Evolutionary conservation across 2,797 vertebrate genomes (phyloP).

Genomic region (Pseudochirops cupreus): DNA sequence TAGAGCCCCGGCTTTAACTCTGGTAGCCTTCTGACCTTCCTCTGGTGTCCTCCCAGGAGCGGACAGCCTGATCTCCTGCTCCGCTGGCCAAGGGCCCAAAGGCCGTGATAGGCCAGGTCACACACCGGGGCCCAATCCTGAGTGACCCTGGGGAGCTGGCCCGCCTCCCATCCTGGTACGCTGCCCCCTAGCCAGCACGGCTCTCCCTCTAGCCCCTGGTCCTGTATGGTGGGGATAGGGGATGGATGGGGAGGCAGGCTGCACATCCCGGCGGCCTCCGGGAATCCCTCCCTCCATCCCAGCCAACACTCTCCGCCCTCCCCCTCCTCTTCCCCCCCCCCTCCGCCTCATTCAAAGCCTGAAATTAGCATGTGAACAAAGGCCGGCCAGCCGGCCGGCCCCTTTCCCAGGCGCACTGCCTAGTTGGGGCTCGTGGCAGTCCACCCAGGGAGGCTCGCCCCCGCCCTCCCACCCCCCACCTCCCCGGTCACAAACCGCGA

Average conservation of each 20-base stretch:
- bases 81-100: not conserved
- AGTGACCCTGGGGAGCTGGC: slow-evolving; percentile 6
- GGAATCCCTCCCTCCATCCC: no score
- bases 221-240: no score
- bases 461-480: slow-evolving; percentile 84
- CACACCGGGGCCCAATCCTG: not conserved
- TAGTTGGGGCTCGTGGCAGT: slow-evolving; percentile 87
- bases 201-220: not conserved
- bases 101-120: no score
- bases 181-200: slow-evolving; percentile 75
- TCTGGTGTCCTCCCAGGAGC: not conserved
- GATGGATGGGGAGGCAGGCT: not conserved
- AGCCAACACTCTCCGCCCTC: no score
- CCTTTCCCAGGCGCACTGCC: slow-evolving; percentile 93
- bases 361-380: slow-evolving; percentile 94
- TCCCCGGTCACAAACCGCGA: slow-evolving; percentile 83
- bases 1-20: not conserved
- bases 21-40: not conserved
- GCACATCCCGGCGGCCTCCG: no score
- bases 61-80: not conserved
- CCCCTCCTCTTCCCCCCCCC: no score
- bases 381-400: slow-evolving; percentile 81
- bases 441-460: slow-evolving; percentile 94
- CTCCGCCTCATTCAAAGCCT: slow-evolving; percentile 88
- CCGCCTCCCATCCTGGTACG: slow-evolving; percentile 84